A percentile compares a stretch with the other conserved stretches of the same genome.
Conservation (phyloP, 2,113 vertebrate genomes). For the Myrmecophaga tridactyla region DNA sequence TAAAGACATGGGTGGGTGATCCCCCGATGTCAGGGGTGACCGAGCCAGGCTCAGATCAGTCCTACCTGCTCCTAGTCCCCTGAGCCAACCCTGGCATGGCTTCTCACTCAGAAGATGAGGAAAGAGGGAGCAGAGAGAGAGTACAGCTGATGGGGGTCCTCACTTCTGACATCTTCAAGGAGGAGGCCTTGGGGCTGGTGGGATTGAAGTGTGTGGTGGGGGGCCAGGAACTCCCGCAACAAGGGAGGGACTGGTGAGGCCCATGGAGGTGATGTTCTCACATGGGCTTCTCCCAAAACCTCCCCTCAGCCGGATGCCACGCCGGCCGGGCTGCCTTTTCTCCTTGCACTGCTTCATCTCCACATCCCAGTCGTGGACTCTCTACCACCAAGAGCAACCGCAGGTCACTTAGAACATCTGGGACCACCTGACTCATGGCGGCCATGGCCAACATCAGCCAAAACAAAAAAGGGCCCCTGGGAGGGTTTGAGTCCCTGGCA, state of each 20-base stretch:
- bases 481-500: background rate
- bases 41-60: background rate
- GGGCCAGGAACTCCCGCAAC: background rate
- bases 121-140: background rate
- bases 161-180: fast-evolving
- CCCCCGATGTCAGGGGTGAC: background rate
- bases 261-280: background rate
- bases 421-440: background rate
- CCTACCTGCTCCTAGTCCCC: background rate
- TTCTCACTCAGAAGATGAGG: background rate
- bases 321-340: background rate
- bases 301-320: background rate
- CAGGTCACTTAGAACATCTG: background rate
- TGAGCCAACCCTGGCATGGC: background rate
- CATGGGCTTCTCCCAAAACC: background rate
- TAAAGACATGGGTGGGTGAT: background rate
- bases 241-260: background rate
- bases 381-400: background rate
- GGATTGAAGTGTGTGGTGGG: background rate
- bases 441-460: background rate
- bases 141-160: background rate
- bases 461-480: background rate
- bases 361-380: background rate
- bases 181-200: background rate
- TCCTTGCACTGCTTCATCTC: background rate